These are phyloP conservation scores for Numenius phaeopus DNA, from an alignment of 2,797 vertebrate genomes.

Conservation along the genomic window DNA sequence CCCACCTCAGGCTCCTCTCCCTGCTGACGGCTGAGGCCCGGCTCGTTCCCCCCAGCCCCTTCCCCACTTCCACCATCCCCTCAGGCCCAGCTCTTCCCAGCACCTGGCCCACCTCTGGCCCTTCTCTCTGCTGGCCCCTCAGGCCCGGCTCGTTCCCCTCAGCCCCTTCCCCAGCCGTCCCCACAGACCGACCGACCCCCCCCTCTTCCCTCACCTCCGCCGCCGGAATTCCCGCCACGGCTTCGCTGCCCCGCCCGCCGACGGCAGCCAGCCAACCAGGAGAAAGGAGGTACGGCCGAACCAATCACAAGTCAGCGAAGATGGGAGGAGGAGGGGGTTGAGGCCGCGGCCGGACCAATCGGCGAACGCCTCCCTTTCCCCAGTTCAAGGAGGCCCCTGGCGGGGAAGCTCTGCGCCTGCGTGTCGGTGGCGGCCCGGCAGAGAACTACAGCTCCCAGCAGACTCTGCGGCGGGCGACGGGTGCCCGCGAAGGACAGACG, in stretches of 20 bases:
- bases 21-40: no score
- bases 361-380: not conserved
- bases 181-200: not conserved
- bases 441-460: not conserved
- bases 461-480: fast-evolving
- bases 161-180: not conserved
- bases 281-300: fast-evolving
- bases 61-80: not conserved
- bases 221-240: conserved; percentile 3
- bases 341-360: not conserved
- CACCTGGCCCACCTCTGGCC: no score
- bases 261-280: not conserved
- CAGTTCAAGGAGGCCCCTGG: fast-evolving
- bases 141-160: no score
- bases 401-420: not conserved
- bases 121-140: no score
- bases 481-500: fast-evolving
- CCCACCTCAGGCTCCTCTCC: not conserved
- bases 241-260: fast-evolving
- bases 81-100: not conserved
- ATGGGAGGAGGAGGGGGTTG: not conserved
- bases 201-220: not conserved
- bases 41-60: no score
- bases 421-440: fast-evolving
- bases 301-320: not conserved